Evolutionary conservation across 2,888 invertebrate genomes (phyloP), one percentile per base, ranked within the genome.

Genomic region (Erebia epiphron): DNA sequence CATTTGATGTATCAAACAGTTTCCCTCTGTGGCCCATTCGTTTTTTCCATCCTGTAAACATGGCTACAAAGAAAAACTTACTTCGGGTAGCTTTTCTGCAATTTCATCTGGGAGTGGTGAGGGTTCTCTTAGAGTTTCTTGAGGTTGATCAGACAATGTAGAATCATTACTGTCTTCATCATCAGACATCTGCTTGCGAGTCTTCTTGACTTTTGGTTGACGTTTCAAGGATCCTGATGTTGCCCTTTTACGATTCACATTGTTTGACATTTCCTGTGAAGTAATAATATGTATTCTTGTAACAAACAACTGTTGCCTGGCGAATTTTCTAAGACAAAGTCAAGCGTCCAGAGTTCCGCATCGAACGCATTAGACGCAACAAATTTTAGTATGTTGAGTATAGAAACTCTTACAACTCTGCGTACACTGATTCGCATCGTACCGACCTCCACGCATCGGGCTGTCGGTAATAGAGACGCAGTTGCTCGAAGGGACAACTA

Each of bases 1-100:
- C 35, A 35, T 35, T 35, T 35, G 35, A 35, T 35, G 35, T 35
- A 4, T 2, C 21, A 21, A 21, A 21, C 21, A 26, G 7, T 35
- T 35, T 35, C 7, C 7, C 35, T 35, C 35, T 7, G 1, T 7
- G 35, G 5, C 35, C 35, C 35, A 35, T 7, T 35, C 0, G 35
- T 35, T 35, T 35, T 26, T 35, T 7, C 35, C 35, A 35, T 35
- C 35, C 35, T 35, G 35, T 35, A 35, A 35, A 35, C 35, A 35
- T 35, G 35, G 7, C 1, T 35, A 35, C 35, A 35, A 14, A 41
- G 21, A 26, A 57, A 67, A 58, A 21, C 18, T 61, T 80, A 94
- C 94, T 83, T 96, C 95, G 10, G 96, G 96, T 74, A 96, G 83
- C 81, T 95, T 95, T 10, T 94, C 90, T 7, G 93, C 92, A 14